These are phyloP conservation scores for Aphidius gifuensis DNA, from an alignment of 1,140 invertebrate species.

Conservation along the genomic window DNA sequence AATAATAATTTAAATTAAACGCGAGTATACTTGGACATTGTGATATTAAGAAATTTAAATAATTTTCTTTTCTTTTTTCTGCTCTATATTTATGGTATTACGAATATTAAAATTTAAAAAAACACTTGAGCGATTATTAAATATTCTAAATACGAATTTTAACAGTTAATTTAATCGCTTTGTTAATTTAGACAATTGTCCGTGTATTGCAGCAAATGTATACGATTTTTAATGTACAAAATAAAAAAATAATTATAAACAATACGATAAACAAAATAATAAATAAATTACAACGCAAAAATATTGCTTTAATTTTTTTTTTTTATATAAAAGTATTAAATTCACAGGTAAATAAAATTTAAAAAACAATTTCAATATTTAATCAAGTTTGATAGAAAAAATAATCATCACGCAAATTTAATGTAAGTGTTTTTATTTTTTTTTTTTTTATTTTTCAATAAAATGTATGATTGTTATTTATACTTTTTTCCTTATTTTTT, in stretches of 20 bases:
- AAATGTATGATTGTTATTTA: constrained; percentile 20
- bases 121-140: constrained; percentile 27
- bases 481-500: neutral
- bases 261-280: neutral
- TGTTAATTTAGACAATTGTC: constrained; percentile 46
- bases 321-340: no score
- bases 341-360: no score
- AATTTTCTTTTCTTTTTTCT: constrained; percentile 19
- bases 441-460: constrained; percentile 8
- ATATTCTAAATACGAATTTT: constrained; percentile 56
- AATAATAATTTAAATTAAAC: constrained; percentile 21
- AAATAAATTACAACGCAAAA: no score
- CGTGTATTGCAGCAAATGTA: constrained; percentile 54
- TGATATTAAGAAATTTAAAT: constrained; percentile 39
- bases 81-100: neutral
- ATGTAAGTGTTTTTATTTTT: constrained; percentile 12
- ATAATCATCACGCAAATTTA: neutral
- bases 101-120: neutral
- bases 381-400: neutral
- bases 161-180: constrained; percentile 23
- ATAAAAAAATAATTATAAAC: constrained; percentile 21
- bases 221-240: constrained; percentile 58
- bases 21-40: constrained; percentile 47
- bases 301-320: no score
- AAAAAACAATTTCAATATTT: no score